Evolutionary conservation across 2,113 vertebrate genomes (phyloP), one percentile per base, ranked within the genome.

Genomic region (Ariopsis seemanni): DNA sequence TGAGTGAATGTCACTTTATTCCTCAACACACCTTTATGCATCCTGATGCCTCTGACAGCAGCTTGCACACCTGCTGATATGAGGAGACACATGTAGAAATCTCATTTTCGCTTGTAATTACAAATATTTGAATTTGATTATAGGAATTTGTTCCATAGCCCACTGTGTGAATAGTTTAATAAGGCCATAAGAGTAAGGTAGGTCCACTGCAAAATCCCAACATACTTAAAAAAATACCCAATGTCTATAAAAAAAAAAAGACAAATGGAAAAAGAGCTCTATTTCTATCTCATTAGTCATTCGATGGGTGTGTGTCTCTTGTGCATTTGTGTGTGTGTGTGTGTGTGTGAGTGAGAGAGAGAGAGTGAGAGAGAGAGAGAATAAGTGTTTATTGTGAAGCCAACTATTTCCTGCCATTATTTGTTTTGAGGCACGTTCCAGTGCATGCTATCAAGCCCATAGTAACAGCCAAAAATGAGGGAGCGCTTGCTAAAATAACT

Each of bases 211-310:
- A 87, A 87, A 87, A 83, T 67, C 53, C 48, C 79, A n/a, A 79
- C 58, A 42, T 84, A 84, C 62, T 90, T 30, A 30, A 30, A 30
- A 50, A 63, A 89, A 86, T 55, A 57, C 69, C 80, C 67, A 77
- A 77, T 4, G 25, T 83, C 42, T 88, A 60, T 89, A 81, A 89
- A 90, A 91, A 81, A 89, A 90, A 91, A 91, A 72, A 91, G 87
- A n/a, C 52, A 5, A 74, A 65, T 82, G 75, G 60, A 86, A 82
- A 88, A 83, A 79, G 58, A 25, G 80, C 48, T 62, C 25, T 42
- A 57, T 91, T 89, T 85, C 85, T 78, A 88, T 85, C 78, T 88
- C 71, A 86, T 85, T 88, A 85, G 81, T 87, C 90, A 88, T 74
- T 80, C 83, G 67, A 52, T 84, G 81, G 52, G 72, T 84, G 84